phyloP scores from a whole-genome alignment of 2,113 vertebrate genomes.

The Acrocephalus arundinaceus region DNA sequence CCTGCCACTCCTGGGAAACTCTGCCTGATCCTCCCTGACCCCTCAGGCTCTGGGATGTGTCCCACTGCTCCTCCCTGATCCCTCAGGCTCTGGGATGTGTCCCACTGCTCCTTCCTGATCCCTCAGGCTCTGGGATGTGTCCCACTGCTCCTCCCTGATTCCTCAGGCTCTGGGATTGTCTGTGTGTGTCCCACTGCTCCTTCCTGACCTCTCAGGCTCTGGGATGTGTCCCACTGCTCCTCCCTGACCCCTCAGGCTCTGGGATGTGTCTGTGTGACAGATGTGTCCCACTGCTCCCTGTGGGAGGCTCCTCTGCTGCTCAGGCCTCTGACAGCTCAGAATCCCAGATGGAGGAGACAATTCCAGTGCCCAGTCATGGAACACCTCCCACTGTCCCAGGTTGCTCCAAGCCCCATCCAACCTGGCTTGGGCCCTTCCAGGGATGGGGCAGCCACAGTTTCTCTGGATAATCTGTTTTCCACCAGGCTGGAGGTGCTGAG shows the following conservation, averaged over 20 bases:
- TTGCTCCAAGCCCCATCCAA: background rate
- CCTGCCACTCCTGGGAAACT: background rate
- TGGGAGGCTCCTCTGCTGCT: background rate
- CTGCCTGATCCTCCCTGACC: accelerated
- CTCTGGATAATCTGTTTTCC: background rate
- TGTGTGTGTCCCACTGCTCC: background rate
- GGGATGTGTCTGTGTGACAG: background rate
- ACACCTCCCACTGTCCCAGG: background rate
- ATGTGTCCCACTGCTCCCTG: accelerated
- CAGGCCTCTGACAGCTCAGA: background rate
- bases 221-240: background rate
- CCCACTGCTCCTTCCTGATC: background rate
- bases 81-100: background rate
- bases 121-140: accelerated
- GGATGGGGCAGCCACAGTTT: background rate
- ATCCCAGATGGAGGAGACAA: no score
- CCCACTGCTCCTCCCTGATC: background rate
- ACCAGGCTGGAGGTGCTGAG: background rate
- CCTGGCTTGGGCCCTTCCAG: background rate
- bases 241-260: no score
- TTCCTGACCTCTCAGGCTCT: background rate
- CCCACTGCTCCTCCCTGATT: background rate
- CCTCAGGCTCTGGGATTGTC: background rate
- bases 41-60: background rate
- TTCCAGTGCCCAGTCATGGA: background rate